Evolutionary conservation across 2,888 invertebrate genomes (phyloP), one percentile per base, ranked within the genome.

Genomic region (Myopa testacea): DNA sequence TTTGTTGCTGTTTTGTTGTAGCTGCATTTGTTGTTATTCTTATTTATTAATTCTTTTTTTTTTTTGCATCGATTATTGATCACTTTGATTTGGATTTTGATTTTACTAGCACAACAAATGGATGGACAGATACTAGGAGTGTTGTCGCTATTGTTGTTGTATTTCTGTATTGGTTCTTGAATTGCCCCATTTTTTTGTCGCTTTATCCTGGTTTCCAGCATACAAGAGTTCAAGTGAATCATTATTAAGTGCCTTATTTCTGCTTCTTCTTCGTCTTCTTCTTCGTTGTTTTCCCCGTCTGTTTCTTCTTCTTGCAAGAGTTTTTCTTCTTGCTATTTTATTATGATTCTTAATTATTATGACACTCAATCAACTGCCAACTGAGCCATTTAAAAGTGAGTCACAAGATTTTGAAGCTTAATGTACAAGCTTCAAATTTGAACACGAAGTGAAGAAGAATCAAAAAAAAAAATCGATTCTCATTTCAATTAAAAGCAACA

Each of bases 51-150:
- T 45, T 55, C 4, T 72, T 12, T 58, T 16, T 72, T 37, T 58
- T 69, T 19, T 8, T 58, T 7, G 71, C 38, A 7, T 62, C 19
- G 12, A 52, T 52, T 14, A 45, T 38, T 7, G 73, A 55, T 34
- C 16, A 26, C 72, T 72, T 34, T n/a, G 55, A 4, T 68, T 45
- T 67, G 58, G 12, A 19, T 67, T 58, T 26, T 26, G 26, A 26
- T 26, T 75, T 68, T 75, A 58, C 12, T 68, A 38, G 68, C 73
- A 63, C 37, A 73, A 73, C 63, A 73, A 73, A 73, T 26, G 62
- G 55, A 16, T 26, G 50, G 45, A 73, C 73, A 16, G 12, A 26
- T 55, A 52, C 14, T 67, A 4, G 3, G 38, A 6, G 55, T 55
- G 55, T 38, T 71, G 7, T 37, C 60, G 40, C 26, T 40, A 19